Evolutionary conservation across 2,113 vertebrate genomes (phyloP), one percentile per base, ranked within the genome.

Genomic region (Proterorhinus semilunaris): DNA sequence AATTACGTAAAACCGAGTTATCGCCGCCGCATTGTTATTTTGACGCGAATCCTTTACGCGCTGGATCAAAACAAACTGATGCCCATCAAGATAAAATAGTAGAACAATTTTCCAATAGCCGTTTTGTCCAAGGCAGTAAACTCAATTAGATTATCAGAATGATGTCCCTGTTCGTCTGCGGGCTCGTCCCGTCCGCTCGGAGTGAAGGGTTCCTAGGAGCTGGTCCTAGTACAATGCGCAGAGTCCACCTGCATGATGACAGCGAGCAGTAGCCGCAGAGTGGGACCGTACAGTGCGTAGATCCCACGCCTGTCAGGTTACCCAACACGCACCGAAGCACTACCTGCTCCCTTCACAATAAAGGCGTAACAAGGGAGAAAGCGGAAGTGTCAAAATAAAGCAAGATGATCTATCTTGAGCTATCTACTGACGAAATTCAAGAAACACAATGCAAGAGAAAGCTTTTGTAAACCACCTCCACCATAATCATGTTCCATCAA

Each of bases 161-260:
- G 42, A 11, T 10, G 58, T 45, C 15, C 42, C 52, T 53, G 54
- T 8, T 57, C 57, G 7, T 27, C 27, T 6, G 55, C 42, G 55
- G 55, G 55, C 55, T 58, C 55, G 55, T 58, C 55, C 55, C 10
- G 55, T 43, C 10, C 11, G 55, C 21, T 13, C 27, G 27, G 27
- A 36, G 27, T 61, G 42, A 68, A 43, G 70, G 72, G 72, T 63
- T 67, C 42, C 36, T 49, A 76, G 36, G 12, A 58, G 27, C 63
- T 65, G 63, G 59, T 62, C 63, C 63, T 57, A 21, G 21, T 21
- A 71, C 78, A 84, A 48, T 86, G 87, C 87, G 84, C 84, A 86
- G 78, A 89, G 89, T 90, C 89, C 90, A 92, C 91, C 92, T 91
- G 92, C 91, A 90, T 82, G 87, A 89, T 89, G 88, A 90, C 88